A percentile compares a stretch with the other conserved stretches of the same genome.
phyloP scores from a whole-genome alignment of 2,797 vertebrate genomes.

The Paramormyrops hopkinsi region DNA sequence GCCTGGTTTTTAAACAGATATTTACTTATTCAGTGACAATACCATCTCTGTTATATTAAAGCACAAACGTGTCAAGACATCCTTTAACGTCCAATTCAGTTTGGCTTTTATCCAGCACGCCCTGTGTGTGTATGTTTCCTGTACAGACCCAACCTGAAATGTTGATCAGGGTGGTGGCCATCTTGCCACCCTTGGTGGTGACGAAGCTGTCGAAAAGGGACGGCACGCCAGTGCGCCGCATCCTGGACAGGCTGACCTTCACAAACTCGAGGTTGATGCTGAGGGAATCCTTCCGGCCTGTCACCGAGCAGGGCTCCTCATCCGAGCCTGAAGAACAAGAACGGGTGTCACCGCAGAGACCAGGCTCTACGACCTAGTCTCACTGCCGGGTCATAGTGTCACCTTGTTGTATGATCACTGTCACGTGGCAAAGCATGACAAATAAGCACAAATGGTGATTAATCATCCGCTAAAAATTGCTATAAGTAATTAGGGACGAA shows the following conservation, averaged over 20 bases:
- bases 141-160: conserved; percentile 79
- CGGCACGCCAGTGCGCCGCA: conserved; percentile 82
- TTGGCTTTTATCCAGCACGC: neutral
- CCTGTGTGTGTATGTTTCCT: neutral
- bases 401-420: neutral
- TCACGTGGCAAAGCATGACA: neutral
- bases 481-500: neutral
- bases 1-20: neutral
- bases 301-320: conserved; percentile 90
- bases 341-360: neutral
- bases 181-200: conserved; percentile 79
- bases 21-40: neutral
- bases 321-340: conserved; percentile 51
- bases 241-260: conserved; percentile 93
- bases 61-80: neutral
- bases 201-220: conserved; percentile 85
- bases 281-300: conserved; percentile 91
- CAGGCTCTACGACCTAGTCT: neutral
- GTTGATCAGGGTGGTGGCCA: conserved; percentile 96
- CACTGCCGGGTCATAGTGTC: neutral
- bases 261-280: conserved; percentile 98
- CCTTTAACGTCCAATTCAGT: neutral
- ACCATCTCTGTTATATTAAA: neutral
- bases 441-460: neutral
- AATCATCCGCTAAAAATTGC: neutral